These are phyloP conservation scores for Campoplex capitator DNA, from an alignment of 2,888 invertebrate genomes.

Conservation along the genomic window DNA sequence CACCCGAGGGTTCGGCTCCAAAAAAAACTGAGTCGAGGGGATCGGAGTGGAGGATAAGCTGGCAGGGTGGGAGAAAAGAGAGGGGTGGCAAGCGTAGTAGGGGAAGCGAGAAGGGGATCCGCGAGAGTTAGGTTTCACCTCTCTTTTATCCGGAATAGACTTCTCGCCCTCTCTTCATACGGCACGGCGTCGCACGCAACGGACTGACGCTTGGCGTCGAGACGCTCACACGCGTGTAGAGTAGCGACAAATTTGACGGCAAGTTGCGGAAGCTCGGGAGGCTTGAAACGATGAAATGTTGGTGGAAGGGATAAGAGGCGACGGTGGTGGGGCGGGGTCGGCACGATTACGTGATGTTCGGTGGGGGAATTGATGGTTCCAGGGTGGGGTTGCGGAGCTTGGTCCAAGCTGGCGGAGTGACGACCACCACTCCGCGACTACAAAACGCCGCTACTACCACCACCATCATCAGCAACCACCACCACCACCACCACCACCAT, in stretches of 20 bases:
- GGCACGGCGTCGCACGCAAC: slow-evolving; percentile 56
- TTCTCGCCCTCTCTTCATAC: slow-evolving; percentile 57
- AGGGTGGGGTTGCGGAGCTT: slow-evolving; percentile 68
- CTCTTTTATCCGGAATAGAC: slow-evolving; percentile 68
- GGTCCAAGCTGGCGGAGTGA: slow-evolving; percentile 53
- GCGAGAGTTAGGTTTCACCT: slow-evolving; percentile 41
- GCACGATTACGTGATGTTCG: slow-evolving; percentile 47
- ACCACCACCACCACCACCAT: slow-evolving; percentile 33
- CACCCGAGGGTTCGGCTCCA: slow-evolving; percentile 40
- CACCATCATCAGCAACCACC: slow-evolving; percentile 38
- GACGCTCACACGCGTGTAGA: slow-evolving; percentile 73
- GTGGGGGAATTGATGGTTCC: slow-evolving; percentile 36
- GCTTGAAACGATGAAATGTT: slow-evolving; percentile 38
- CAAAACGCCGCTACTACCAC: slow-evolving; percentile 27
- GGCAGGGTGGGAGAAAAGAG: slow-evolving; percentile 29
- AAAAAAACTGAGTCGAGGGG: slow-evolving; percentile 64
- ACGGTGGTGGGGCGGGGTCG: slow-evolving; percentile 65
- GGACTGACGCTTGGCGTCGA: slow-evolving; percentile 56
- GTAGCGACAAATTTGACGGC: slow-evolving; percentile 77
- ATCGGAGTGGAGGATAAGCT: slow-evolving; percentile 53
- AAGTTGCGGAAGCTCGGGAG: slow-evolving; percentile 70
- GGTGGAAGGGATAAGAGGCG: slow-evolving; percentile 38
- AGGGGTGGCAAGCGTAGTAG: slow-evolving; percentile 64
- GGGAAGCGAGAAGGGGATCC: slow-evolving; percentile 71
- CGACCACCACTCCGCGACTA: slow-evolving; percentile 43